These are phyloP conservation scores for Drosophila sechellia DNA, from an alignment of 1,140 invertebrate genomes.

Conservation along the genomic window DNA sequence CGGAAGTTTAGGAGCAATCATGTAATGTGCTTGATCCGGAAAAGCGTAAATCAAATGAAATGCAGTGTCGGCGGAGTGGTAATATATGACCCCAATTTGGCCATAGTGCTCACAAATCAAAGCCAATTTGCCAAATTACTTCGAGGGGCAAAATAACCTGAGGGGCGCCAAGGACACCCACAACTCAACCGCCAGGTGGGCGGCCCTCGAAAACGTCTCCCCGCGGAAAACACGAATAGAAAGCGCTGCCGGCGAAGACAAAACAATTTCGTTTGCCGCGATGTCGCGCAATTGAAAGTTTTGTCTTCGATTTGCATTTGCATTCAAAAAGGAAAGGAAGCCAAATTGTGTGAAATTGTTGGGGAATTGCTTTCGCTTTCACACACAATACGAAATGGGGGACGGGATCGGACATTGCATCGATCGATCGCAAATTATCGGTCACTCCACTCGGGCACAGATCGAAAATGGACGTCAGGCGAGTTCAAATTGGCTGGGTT, in stretches of 20 bases:
- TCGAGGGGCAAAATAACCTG: background rate
- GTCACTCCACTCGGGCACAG: conserved; percentile 65
- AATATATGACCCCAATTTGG: conserved; percentile 65
- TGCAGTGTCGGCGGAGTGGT: conserved; percentile 17
- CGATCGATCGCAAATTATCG: conserved; percentile 74
- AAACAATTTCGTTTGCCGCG: conserved; percentile 63
- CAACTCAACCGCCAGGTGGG: conserved; percentile 22
- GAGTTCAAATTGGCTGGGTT: conserved; percentile 30
- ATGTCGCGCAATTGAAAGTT: conserved; percentile 74
- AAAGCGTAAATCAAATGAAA: conserved; percentile 77
- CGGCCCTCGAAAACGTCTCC: conserved; percentile 18
- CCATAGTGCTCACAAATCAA: conserved; percentile 56
- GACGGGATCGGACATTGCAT: conserved; percentile 64
- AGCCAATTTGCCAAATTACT: conserved; percentile 71
- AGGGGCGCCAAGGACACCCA: conserved; percentile 33
- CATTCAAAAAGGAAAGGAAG: conserved; percentile 66
- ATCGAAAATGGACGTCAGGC: conserved; percentile 44
- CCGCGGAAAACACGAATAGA: conserved; percentile 28
- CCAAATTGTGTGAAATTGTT: conserved; percentile 47
- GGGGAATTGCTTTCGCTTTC: conserved; percentile 72
- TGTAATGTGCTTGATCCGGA: conserved; percentile 65
- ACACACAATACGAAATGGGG: conserved; percentile 31
- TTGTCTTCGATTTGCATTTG: conserved; percentile 72
- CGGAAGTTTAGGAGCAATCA: conserved; percentile 70
- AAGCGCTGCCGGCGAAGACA: conserved; percentile 51